Base-by-base conservation (phyloP, 2,113 vertebrate species). In the Syrmaticus mikado region DNA sequence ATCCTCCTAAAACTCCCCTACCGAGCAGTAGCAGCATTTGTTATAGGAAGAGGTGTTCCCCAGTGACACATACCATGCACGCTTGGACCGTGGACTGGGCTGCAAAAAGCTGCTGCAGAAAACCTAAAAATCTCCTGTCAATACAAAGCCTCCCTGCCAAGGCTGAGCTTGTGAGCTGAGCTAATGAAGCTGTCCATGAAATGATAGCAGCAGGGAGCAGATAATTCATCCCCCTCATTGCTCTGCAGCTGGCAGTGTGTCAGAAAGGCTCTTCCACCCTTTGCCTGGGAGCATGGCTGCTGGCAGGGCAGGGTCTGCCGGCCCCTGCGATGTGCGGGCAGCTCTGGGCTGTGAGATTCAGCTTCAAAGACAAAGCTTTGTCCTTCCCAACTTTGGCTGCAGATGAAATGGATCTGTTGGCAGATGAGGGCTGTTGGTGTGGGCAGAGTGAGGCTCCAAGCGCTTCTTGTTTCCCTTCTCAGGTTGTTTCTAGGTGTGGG, bases 341-440 rank as follows among this genome's bases (percentile, higher is more conserved):
- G 14, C 8, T 17, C 6, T 8, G 6, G 45, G 18, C 1, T 40
- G 36, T 25, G 19, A 10, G 16, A 41, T 38, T 70, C n/a, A 60
- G 15, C 38, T 32, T 25, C 2, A 71, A 91, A 88, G 10, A 13
- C 10, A 10, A 41, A 36, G 18, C 5, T 79, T 85, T 28, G 3
- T 45, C 22, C 38, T 45, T 36, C 30, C 41, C 25, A 25, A 5
- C 22, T 60, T 48, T 76, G 58, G 7, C 41, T 50, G 11, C n/a
- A 36, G 2, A 1, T 21, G 27, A 65, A 67, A 67, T 41, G 68
- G 46, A 9, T 52, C 25, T 45, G 46, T 71, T 36, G 3, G 30
- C 34, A 28, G 11, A n/a, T 1, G 1, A 27, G 18, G 2, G 22
- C 36, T 73, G 8, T 13, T 3, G 15, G 0, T 38, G 5, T 5